A percentile compares a stretch with the other conserved stretches of the same genome.
Conservation (phyloP, 2,113 vertebrate genomes). For the Coreoperca whiteheadi region DNA sequence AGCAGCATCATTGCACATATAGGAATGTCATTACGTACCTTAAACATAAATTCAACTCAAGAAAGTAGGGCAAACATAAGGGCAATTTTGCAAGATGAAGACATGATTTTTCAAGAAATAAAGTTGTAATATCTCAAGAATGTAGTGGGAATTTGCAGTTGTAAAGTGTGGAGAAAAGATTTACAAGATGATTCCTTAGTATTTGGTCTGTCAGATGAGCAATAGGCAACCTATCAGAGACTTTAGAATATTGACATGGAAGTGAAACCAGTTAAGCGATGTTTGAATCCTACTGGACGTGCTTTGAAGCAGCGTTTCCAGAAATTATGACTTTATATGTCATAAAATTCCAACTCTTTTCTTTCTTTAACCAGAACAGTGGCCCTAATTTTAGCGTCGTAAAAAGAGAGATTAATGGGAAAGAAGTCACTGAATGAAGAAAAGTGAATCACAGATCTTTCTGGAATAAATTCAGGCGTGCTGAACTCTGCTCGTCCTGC, state of each 20-base stretch:
- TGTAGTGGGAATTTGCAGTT: too few species aligned
- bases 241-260: background rate
- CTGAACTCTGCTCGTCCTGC: slow-evolving; percentile 10
- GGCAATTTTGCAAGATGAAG: too few species aligned
- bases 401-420: slow-evolving; percentile 4
- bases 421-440: background rate
- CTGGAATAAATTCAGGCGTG: slow-evolving; percentile 11
- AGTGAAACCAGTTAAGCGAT: background rate
- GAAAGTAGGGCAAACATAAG: background rate
- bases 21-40: background rate
- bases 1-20: background rate
- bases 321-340: background rate
- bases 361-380: background rate
- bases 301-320: background rate
- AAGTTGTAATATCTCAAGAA: background rate
- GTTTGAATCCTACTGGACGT: background rate
- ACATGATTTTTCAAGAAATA: background rate
- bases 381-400: background rate
- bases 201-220: too few species aligned
- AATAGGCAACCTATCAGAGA: background rate
- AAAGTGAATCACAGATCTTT: background rate
- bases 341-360: background rate
- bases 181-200: too few species aligned
- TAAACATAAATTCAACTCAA: background rate
- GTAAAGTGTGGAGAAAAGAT: too few species aligned